These are phyloP conservation scores for Falcaria lacertinaria DNA, from an alignment of 2,888 invertebrate genomes.

Conservation along the genomic window DNA sequence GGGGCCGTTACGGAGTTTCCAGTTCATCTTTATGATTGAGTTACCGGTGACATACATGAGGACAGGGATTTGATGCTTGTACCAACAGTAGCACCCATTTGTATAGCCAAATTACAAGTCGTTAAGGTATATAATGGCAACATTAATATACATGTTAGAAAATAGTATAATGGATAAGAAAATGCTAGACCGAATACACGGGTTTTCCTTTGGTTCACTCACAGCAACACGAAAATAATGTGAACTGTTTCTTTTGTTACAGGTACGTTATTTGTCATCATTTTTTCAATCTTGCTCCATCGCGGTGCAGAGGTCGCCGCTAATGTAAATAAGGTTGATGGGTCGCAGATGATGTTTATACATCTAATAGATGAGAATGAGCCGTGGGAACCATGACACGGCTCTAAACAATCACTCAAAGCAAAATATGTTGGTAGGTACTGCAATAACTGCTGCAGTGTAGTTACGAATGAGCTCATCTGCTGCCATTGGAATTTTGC, in stretches of 20 bases:
- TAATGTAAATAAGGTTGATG: constrained; percentile 35
- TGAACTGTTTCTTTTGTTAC: constrained; percentile 34
- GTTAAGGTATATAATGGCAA: no score
- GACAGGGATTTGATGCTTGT: not conserved
- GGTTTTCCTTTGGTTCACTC: no score
- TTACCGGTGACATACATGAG: constrained; percentile 21
- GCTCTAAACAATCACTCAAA: constrained; percentile 26
- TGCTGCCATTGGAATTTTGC: not conserved
- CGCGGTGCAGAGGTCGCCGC: constrained; percentile 15
- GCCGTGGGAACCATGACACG: constrained; percentile 44
- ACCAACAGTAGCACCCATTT: no score
- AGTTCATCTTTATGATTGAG: constrained; percentile 48
- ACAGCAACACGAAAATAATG: constrained; percentile 15
- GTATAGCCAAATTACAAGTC: constrained; percentile 3
- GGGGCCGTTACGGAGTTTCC: constrained; percentile 27
- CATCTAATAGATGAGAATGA: constrained; percentile 50
- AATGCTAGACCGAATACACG: no score
- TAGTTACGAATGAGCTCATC: not conserved
- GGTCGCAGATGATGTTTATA: constrained; percentile 22
- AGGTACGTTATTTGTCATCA: constrained; percentile 35
- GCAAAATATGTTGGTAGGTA: constrained; percentile 8
- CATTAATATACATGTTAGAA: no score
- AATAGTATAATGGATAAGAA: no score
- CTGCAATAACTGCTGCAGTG: constrained; percentile 4
- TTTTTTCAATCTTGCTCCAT: not conserved